Percentiles rank a stretch among this genome's conserved stretches.
Conservation (phyloP, 2,797 vertebrate species). For the Lacerta viridis region DNA sequence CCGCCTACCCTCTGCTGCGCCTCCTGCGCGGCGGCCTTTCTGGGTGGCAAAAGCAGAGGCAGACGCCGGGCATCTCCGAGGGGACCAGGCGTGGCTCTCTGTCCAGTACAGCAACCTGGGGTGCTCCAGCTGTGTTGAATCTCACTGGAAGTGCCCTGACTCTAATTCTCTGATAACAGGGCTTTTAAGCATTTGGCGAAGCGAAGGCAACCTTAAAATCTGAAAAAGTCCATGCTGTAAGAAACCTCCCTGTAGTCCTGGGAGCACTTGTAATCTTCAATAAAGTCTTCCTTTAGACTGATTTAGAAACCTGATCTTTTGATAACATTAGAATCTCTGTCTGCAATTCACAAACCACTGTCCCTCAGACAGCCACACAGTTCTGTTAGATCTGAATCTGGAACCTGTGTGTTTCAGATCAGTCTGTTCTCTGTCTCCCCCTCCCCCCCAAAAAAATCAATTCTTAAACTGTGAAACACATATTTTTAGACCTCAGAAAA, state of each 20-base stretch:
- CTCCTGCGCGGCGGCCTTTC: neutral
- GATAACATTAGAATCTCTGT: neutral
- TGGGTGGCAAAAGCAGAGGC: too few species aligned
- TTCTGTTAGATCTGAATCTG: neutral
- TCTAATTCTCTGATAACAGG: too few species aligned
- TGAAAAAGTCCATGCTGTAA: neutral
- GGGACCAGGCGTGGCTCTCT: too few species aligned
- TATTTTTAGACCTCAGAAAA: neutral
- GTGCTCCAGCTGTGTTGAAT: too few species aligned
- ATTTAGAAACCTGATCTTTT: neutral
- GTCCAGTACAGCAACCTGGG: too few species aligned
- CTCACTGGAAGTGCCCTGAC: too few species aligned
- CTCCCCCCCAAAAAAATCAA: neutral
- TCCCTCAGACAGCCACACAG: neutral
- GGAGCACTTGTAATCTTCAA: neutral
- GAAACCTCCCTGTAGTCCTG: neutral
- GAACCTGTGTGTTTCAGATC: neutral
- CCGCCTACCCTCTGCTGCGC: neutral
- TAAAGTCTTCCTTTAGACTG: too few species aligned
- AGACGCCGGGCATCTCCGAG: neutral
- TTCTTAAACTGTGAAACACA: neutral
- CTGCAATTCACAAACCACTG: neutral
- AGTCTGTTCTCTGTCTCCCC: neutral
- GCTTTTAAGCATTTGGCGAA: neutral
- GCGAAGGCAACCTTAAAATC: neutral